Conservation (phyloP, 2,888 invertebrate species). For the Mechanitis messenoides region DNA sequence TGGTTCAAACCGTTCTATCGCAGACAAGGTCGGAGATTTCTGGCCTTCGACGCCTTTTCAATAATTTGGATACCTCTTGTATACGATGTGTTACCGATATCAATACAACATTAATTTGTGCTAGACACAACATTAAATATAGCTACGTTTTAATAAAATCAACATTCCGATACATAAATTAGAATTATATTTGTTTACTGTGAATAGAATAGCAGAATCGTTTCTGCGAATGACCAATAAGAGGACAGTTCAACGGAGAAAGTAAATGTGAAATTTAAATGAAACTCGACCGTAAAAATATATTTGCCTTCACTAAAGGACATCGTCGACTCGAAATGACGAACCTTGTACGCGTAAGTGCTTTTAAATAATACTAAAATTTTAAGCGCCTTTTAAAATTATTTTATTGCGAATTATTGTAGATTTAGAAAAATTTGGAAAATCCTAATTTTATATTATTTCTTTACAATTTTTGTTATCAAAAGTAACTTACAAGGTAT, state of each 20-base stretch:
- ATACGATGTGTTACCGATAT: too few relatives aligned
- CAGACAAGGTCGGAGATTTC: slow-evolving; percentile 39
- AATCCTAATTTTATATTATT: too few relatives aligned
- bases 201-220: slow-evolving; percentile 14
- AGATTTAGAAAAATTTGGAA: not conserved
- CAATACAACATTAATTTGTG: too few relatives aligned
- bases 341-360: not conserved
- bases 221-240: slow-evolving; percentile 44
- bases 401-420: not conserved
- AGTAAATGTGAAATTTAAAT: slow-evolving; percentile 61
- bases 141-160: not conserved
- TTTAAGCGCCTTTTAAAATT: not conserved
- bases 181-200: slow-evolving; percentile 7
- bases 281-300: slow-evolving; percentile 38
- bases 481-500: too few relatives aligned
- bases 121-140: too few relatives aligned
- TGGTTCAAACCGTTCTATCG: slow-evolving; percentile 37
- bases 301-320: slow-evolving; percentile 34
- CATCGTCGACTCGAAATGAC: slow-evolving; percentile 19
- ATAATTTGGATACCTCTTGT: slow-evolving; percentile 13
- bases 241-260: slow-evolving; percentile 50
- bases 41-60: slow-evolving; percentile 23
- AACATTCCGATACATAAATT: slow-evolving; percentile 1
- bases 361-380: not conserved
- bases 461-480: too few relatives aligned